Evolutionary conservation across 2,113 vertebrate species (phyloP).

Genomic region (Promerops cafer): DNA sequence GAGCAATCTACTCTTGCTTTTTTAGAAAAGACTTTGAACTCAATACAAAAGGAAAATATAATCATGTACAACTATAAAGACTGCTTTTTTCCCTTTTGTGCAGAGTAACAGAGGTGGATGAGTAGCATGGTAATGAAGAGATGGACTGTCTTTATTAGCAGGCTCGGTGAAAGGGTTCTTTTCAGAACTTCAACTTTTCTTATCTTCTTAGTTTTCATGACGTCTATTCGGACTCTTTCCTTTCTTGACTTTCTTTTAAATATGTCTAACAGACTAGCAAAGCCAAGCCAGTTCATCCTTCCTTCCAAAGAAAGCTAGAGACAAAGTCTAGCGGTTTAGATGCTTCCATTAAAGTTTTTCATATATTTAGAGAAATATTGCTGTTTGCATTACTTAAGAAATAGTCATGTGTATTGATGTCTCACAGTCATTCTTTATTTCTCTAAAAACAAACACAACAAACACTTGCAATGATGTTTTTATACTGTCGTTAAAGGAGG

Average conservation of each 20-base stretch:
- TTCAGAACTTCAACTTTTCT: constrained; percentile 72
- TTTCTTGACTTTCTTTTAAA: constrained; percentile 66
- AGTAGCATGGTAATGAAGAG: constrained; percentile 73
- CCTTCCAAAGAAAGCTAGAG: constrained; percentile 37
- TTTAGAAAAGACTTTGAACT: constrained; percentile 70
- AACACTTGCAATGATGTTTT: background rate
- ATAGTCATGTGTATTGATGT: background rate
- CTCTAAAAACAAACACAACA: background rate
- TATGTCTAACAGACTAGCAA: constrained; percentile 42
- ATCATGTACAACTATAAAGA: constrained; percentile 74
- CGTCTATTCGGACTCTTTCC: constrained; percentile 57
- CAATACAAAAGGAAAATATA: constrained; percentile 73
- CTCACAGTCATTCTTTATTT: background rate
- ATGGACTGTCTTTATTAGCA: constrained; percentile 66
- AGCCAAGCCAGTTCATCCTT: constrained; percentile 57
- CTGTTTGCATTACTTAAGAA: background rate
- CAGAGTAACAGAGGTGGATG: constrained; percentile 65
- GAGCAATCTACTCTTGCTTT: constrained; percentile 72
- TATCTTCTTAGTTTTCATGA: constrained; percentile 70
- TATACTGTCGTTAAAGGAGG: background rate
- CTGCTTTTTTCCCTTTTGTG: constrained; percentile 69
- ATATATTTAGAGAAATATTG: background rate
- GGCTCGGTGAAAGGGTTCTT: constrained; percentile 64
- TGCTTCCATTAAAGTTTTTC: constrained; percentile 37
- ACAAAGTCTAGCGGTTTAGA: constrained; percentile 21